A percentile compares a stretch with the other conserved stretches of the same genome.
Conservation (phyloP, 2,888 invertebrate species). For the Eilema griseolum region DNA sequence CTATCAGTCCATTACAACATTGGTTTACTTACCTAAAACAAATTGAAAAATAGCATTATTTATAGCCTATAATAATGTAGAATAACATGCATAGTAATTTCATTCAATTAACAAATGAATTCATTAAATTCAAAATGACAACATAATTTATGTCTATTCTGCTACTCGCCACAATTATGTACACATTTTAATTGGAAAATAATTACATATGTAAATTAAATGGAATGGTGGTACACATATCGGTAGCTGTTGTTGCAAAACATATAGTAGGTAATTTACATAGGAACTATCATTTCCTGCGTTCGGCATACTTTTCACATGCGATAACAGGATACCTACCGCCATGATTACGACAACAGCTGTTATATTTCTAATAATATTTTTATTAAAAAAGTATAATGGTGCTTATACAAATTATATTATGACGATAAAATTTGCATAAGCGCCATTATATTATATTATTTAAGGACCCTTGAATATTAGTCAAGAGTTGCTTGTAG, state of each 20-base stretch:
- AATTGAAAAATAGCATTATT: slow-evolving; percentile 46
- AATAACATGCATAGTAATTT: neutral
- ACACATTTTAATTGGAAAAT: slow-evolving; percentile 31
- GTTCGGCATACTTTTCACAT: slow-evolving; percentile 72
- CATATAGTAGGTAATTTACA: slow-evolving; percentile 64
- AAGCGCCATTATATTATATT: no score
- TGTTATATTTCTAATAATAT: slow-evolving; percentile 21
- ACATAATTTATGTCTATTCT: slow-evolving; percentile 25
- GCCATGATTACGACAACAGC: slow-evolving; percentile 33
- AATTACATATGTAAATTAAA: slow-evolving; percentile 49
- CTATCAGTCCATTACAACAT: slow-evolving; percentile 28
- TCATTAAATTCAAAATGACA: neutral
- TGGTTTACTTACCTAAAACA: slow-evolving; percentile 87
- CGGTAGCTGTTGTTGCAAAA: slow-evolving; percentile 49
- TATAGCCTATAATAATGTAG: slow-evolving; percentile 17
- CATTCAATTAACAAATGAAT: slow-evolving; percentile 1
- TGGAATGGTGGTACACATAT: slow-evolving; percentile 36
- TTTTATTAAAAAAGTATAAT: neutral
- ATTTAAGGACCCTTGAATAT: neutral
- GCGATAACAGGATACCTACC: slow-evolving; percentile 58
- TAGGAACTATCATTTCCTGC: slow-evolving; percentile 78
- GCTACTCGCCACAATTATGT: slow-evolving; percentile 28
- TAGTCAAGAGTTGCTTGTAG: neutral
- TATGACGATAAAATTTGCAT: neutral
- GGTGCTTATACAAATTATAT: neutral